These are phyloP conservation scores for Miichthys miiuy DNA, from an alignment of 2,797 vertebrate genomes.

Conservation along the genomic window DNA sequence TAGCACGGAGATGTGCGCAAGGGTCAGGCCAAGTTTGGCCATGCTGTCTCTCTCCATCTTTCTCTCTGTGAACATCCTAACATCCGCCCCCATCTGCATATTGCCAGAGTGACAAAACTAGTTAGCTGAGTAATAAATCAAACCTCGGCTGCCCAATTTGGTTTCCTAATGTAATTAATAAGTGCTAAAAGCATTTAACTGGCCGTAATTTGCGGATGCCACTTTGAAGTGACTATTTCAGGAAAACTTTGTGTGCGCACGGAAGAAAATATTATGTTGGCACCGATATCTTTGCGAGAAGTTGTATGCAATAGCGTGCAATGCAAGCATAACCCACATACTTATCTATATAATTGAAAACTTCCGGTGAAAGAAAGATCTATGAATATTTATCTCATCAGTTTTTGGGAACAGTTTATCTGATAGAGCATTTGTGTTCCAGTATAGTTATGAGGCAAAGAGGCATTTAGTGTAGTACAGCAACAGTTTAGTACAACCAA, in stretches of 20 bases:
- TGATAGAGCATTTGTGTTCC: constrained; percentile 11
- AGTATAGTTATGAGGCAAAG: constrained; percentile 16
- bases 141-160: constrained; percentile 86
- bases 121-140: constrained; percentile 88
- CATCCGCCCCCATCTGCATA: constrained; percentile 80
- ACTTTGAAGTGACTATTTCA: constrained; percentile 81
- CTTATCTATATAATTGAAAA: constrained; percentile 29
- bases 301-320: constrained; percentile 26
- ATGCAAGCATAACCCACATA: constrained; percentile 4
- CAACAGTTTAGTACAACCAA: neutral
- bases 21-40: constrained; percentile 72
- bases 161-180: constrained; percentile 88
- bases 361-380: constrained; percentile 5
- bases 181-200: constrained; percentile 86
- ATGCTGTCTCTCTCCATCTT: constrained; percentile 78
- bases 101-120: constrained; percentile 87
- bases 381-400: constrained; percentile 19
- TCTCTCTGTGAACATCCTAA: constrained; percentile 68
- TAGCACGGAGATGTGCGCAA: constrained; percentile 39
- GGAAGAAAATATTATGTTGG: constrained; percentile 64
- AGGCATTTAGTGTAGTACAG: neutral
- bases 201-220: constrained; percentile 81
- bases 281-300: constrained; percentile 24
- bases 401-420: neutral
- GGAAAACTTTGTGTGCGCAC: constrained; percentile 62